Evolutionary conservation across 2,797 vertebrate genomes (phyloP).

Genomic region (Zenarchopterus dispar): DNA sequence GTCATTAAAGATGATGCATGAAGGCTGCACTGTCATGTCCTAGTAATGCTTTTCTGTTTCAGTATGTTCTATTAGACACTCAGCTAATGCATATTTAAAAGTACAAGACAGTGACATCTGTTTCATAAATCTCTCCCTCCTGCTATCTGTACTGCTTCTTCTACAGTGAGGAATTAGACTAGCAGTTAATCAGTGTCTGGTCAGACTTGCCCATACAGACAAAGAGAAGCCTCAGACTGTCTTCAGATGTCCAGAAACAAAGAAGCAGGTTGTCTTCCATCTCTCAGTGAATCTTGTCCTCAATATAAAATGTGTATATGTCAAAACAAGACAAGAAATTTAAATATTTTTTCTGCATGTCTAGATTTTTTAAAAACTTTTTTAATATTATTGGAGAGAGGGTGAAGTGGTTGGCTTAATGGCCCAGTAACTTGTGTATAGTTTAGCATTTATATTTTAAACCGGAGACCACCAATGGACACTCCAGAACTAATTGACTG

Average conservation of each 20-base stretch:
- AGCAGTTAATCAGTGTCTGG: slow-evolving; percentile 53
- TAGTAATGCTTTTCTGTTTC: not conserved
- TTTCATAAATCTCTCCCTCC: slow-evolving; percentile 24
- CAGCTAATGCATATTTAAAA: slow-evolving; percentile 8
- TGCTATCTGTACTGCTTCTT: slow-evolving; percentile 14
- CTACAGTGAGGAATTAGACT: slow-evolving; percentile 25
- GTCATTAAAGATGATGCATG: not conserved
- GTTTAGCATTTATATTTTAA: no score
- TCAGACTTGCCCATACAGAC: slow-evolving; percentile 43
- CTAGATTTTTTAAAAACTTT: no score
- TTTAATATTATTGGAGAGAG: no score
- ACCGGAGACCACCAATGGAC: no score
- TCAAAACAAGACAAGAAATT: not conserved
- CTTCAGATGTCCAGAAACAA: slow-evolving; percentile 38
- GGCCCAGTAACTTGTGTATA: no score
- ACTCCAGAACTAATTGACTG: no score
- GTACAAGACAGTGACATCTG: slow-evolving; percentile 13
- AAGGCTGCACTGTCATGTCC: slow-evolving; percentile 2
- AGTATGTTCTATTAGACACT: not conserved
- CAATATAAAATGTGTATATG: not conserved
- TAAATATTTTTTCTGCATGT: not conserved
- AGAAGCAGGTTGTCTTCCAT: slow-evolving; percentile 38
- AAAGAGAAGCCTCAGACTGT: slow-evolving; percentile 28
- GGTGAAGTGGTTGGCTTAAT: no score
- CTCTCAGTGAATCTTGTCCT: slow-evolving; percentile 14